These are phyloP conservation scores for Trinorchestia longiramus DNA, from an alignment of 1,140 invertebrate species.

Conservation along the genomic window DNA sequence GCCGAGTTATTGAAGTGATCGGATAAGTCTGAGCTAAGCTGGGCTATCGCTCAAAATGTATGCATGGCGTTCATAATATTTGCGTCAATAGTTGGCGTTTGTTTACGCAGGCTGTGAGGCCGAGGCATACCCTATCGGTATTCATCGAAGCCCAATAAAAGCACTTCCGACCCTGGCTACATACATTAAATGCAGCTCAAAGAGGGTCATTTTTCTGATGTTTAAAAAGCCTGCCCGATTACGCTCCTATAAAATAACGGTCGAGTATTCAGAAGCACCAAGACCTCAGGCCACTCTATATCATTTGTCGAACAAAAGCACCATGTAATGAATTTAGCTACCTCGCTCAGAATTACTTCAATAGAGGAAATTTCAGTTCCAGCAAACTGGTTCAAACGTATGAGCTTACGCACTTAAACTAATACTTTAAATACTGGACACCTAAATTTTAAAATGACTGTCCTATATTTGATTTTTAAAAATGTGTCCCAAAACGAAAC, in stretches of 20 bases:
- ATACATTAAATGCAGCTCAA: constrained; percentile 52
- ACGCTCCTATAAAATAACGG: constrained; percentile 1
- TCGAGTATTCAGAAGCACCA: background rate
- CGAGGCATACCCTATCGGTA: constrained; percentile 20
- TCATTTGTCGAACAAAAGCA: background rate
- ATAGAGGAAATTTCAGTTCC: background rate
- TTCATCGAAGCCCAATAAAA: constrained; percentile 49
- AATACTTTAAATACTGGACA: background rate
- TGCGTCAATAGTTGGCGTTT: constrained; percentile 10
- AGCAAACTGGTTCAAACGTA: background rate
- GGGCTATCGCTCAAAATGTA: background rate
- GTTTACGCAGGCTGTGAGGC: background rate
- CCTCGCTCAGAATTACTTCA: background rate
- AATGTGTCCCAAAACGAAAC: background rate
- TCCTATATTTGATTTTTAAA: background rate
- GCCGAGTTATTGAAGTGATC: background rate
- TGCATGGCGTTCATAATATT: constrained; percentile 8
- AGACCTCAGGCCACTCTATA: background rate
- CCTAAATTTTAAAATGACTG: background rate
- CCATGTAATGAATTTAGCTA: constrained; percentile 1
- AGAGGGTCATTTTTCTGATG: constrained; percentile 51
- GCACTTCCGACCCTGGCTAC: constrained; percentile 47
- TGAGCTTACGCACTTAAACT: background rate
- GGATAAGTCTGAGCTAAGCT: background rate
- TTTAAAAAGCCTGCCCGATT: constrained; percentile 44